Base-by-base conservation (phyloP, 2,797 vertebrate species). In the Cirrhinus molitorella region DNA sequence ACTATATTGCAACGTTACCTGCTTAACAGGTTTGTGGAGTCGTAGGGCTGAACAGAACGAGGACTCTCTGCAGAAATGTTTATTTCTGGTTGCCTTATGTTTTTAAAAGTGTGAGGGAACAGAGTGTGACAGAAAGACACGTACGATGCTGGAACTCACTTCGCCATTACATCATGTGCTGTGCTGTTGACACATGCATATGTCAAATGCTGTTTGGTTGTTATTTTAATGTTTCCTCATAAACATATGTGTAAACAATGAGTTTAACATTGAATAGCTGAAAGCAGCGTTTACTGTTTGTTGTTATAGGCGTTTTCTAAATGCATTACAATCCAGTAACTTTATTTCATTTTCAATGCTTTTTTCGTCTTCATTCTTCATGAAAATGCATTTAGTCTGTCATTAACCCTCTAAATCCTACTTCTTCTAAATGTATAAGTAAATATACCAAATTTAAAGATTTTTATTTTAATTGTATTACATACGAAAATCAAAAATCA, bases 11-110 rank as follows among this genome's bases (percentile, higher is more conserved):
- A 34, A 34, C 31, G 31, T 34, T 66, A 75, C 80, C 57, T 75
- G 57, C n/a, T 37, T 65, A 28, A 82, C 53, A 81, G 79, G 79
- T 72, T 81, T 45, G 28, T 31, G 25, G 8, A 72, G 19, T 28
- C 11, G 17, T 12, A 31, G 8, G 14, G 4, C 19, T 17, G 45
- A 51, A 19, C 45, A 28, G 13, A 57, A 31, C 13, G 1, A 51
- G n/a, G 1, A 34, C 2, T 16, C 43, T 68, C n/a, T 45, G 5
- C 34, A 19, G 9, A 49, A 37, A 57, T 80, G 14, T 37, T 25
- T 3, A 7, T 59, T 70, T 80, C 2, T 59, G 12, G 0, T 47
- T n/a, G 25, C 0, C 12, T 61, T 57, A 5, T 25, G 49, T 8
- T 43, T 28, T 25, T 55, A 9, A 23, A 45, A 19, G 21, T 34